A percentile compares a stretch with the other conserved stretches of the same genome.
Evolutionary conservation across 2,797 vertebrate species (phyloP).

Genomic region (Garrulus glandarius): DNA sequence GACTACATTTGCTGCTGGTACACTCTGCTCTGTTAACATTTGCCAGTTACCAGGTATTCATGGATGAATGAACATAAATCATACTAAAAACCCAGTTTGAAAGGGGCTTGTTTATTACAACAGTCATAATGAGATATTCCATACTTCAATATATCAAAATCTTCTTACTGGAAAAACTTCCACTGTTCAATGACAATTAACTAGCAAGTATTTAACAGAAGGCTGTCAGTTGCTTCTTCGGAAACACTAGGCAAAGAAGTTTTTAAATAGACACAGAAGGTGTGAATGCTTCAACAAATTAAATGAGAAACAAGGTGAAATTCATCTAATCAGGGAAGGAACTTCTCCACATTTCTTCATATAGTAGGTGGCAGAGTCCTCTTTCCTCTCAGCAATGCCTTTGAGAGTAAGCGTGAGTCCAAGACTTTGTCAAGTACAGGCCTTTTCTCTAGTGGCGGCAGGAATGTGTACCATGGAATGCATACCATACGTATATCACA

Average conservation of each 20-base stretch:
- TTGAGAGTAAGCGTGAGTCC: not conserved
- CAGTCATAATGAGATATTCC: not conserved
- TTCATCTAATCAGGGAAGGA: not conserved
- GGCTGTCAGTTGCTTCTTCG: accelerated
- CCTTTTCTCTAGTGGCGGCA: not conserved
- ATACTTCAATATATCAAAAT: not conserved
- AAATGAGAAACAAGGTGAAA: not conserved
- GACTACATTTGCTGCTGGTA: not conserved
- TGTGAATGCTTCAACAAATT: not conserved
- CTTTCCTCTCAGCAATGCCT: not conserved
- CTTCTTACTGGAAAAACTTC: not conserved
- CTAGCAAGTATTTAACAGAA: not conserved
- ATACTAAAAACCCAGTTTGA: not conserved
- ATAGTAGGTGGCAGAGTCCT: not conserved
- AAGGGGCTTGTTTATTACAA: not conserved
- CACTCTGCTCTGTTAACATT: not conserved
- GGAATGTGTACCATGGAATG: not conserved
- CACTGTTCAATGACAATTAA: not conserved
- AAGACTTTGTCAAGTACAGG: not conserved
- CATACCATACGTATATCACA: not conserved
- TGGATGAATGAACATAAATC: not conserved
- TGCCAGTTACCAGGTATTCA: not conserved
- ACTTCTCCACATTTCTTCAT: not conserved
- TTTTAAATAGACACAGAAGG: not conserved
- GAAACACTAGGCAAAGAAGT: not conserved